phyloP scores from a whole-genome alignment of 2,888 invertebrate genomes.

The Spicauda simplicius region DNA sequence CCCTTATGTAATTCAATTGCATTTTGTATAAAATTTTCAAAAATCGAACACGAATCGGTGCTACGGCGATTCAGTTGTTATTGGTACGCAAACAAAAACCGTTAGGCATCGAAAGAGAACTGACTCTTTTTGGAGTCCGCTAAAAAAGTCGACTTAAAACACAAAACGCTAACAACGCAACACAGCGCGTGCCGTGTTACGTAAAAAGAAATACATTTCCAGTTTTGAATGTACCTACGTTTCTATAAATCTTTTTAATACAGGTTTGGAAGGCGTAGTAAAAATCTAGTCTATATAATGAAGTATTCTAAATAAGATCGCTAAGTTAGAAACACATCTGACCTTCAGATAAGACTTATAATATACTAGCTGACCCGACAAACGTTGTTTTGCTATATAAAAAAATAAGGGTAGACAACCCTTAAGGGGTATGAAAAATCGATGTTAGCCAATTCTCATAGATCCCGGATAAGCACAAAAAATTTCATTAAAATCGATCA shows the following conservation, averaged over 20 bases:
- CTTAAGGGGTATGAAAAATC: no score
- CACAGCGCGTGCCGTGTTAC: slow-evolving; percentile 11
- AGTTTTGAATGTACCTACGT: slow-evolving; percentile 9
- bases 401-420: no score
- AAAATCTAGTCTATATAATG: no score
- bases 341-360: no score
- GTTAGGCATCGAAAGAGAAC: slow-evolving; percentile 32
- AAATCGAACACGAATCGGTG: slow-evolving; percentile 25
- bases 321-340: no score
- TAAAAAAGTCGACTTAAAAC: slow-evolving; percentile 20
- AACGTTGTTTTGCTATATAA: no score
- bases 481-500: no score
- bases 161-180: slow-evolving; percentile 26
- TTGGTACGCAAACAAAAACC: slow-evolving; percentile 36
- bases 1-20: slow-evolving; percentile 10
- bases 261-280: not conserved
- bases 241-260: not conserved
- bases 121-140: slow-evolving; percentile 26
- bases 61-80: slow-evolving; percentile 32
- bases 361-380: no score
- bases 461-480: no score
- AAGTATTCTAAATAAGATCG: no score
- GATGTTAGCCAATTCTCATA: no score
- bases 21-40: slow-evolving; percentile 21
- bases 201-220: slow-evolving; percentile 1